Percentiles rank a stretch among this genome's conserved stretches.
Conservation (phyloP, 2,797 vertebrate genomes). For the Danionella dracula region DNA sequence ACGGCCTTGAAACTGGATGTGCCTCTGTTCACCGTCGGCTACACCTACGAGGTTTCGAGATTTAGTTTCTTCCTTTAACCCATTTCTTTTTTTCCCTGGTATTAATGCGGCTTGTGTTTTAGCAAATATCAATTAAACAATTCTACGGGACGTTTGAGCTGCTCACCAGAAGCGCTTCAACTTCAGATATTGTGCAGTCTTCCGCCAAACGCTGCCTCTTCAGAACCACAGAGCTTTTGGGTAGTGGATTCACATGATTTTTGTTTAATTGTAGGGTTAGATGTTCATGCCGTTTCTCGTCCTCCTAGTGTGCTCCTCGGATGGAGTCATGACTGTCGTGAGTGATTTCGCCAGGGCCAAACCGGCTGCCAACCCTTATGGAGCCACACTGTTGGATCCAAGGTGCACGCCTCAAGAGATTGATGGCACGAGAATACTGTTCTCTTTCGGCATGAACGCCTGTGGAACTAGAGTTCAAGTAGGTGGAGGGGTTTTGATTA, state of each 20-base stretch:
- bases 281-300: too few species aligned
- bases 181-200: slow-evolving; percentile 49
- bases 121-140: slow-evolving; percentile 54
- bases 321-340: slow-evolving; percentile 64
- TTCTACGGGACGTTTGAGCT: slow-evolving; percentile 66
- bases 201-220: slow-evolving; percentile 61
- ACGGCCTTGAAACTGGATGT: slow-evolving; percentile 60
- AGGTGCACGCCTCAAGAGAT: slow-evolving; percentile 63
- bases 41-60: slow-evolving; percentile 60
- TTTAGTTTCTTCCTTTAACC: too few species aligned
- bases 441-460: slow-evolving; percentile 64
- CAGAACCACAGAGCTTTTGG: slow-evolving; percentile 56
- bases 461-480: slow-evolving; percentile 67
- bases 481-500: background rate
- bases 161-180: slow-evolving; percentile 54
- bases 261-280: too few species aligned
- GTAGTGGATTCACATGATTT: slow-evolving; percentile 53
- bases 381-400: slow-evolving; percentile 55
- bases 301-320: slow-evolving; percentile 65
- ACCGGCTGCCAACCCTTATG: slow-evolving; percentile 50
- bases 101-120: background rate
- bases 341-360: slow-evolving; percentile 54
- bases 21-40: slow-evolving; percentile 66
- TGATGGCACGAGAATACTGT: slow-evolving; percentile 61
- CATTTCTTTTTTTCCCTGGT: background rate